Conservation (phyloP, 2,113 vertebrate genomes). For the Eleginops maclovinus region DNA sequence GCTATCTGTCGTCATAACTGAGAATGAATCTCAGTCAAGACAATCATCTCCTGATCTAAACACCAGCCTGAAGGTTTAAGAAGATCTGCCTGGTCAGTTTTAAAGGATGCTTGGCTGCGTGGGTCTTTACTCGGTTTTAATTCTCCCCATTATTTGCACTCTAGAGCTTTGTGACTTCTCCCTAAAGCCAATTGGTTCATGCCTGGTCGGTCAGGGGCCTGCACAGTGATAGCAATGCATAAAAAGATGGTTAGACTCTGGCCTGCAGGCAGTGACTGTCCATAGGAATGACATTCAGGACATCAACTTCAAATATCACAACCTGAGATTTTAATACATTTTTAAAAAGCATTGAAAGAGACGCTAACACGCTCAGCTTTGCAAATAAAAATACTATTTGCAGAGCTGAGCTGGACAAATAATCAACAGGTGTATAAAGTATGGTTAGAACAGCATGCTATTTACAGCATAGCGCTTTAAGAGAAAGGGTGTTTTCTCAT, state of each 20-base stretch:
- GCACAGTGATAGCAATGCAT: constrained; percentile 45
- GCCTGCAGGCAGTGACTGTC: background rate
- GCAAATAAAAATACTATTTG: too few relatives aligned
- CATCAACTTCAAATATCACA: background rate
- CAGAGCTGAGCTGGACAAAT: background rate
- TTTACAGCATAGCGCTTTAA: background rate
- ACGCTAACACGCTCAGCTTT: too few relatives aligned
- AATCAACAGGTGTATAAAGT: constrained; percentile 5
- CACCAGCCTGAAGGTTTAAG: background rate
- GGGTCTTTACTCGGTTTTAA: constrained; percentile 61
- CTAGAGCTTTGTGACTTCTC: constrained; percentile 80
- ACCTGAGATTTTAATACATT: background rate
- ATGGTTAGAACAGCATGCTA: background rate
- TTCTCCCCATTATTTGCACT: constrained; percentile 71
- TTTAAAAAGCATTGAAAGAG: too few relatives aligned
- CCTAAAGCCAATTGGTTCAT: constrained; percentile 73
- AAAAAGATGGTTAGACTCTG: constrained; percentile 24
- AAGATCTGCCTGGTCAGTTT: constrained; percentile 57
- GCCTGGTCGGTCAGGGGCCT: constrained; percentile 59
- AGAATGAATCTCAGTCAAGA: background rate
- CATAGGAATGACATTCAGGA: too few relatives aligned
- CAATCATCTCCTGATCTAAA: background rate
- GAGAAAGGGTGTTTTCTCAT: background rate
- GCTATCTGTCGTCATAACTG: background rate
- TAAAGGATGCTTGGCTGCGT: constrained; percentile 58